Conservation (phyloP, 2,797 vertebrate genomes). For the Microctenopoma lineatum region DNA sequence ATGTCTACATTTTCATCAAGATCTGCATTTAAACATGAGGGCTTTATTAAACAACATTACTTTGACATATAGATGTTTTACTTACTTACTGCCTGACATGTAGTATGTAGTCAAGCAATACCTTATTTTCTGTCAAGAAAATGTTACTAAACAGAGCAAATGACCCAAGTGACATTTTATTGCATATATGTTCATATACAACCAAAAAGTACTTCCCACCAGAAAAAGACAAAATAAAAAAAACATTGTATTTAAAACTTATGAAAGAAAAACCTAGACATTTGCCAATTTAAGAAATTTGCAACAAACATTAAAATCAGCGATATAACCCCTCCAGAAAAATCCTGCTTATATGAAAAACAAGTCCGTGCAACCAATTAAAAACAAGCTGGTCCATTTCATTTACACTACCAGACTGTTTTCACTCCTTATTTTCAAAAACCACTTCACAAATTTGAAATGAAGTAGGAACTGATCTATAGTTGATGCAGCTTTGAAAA, state of each 20-base stretch:
- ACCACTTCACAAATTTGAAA: background rate
- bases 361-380: background rate
- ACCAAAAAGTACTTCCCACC: constrained; percentile 17
- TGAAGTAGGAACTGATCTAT: background rate
- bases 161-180: constrained; percentile 43
- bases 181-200: constrained; percentile 52
- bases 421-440: background rate
- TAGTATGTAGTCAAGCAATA: background rate
- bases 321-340: constrained; percentile 24
- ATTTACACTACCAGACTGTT: background rate
- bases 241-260: constrained; percentile 28
- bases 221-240: constrained; percentile 16
- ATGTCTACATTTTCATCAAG: no score
- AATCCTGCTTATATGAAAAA: constrained; percentile 37
- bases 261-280: constrained; percentile 25
- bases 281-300: constrained; percentile 23
- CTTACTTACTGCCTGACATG: background rate
- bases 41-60: no score
- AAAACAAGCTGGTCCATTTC: background rate
- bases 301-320: constrained; percentile 31
- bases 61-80: no score
- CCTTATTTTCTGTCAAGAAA: constrained; percentile 29
- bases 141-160: constrained; percentile 3
- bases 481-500: background rate
- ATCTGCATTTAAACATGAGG: no score